Conservation (phyloP, 2,113 vertebrate species). For the Arizona elegans region DNA sequence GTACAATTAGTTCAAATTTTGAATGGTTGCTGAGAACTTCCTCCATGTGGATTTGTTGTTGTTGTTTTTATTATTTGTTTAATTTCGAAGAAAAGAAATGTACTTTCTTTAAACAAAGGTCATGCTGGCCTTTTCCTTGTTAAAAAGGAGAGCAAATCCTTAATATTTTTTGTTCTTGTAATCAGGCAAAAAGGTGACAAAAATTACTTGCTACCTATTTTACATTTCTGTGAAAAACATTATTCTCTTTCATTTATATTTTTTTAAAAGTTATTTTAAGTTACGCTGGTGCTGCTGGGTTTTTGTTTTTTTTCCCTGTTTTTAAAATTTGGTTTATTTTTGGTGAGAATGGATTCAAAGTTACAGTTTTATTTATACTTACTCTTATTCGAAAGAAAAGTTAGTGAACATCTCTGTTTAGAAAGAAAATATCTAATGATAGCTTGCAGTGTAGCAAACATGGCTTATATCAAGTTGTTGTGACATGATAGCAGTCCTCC, state of each 20-base stretch:
- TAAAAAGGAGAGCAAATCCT: not conserved
- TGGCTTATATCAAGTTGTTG: not conserved
- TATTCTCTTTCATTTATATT: not conserved
- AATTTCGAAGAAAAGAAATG: not conserved
- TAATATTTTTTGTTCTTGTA: not conserved
- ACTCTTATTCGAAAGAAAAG: not conserved
- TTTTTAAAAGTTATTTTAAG: too few species aligned
- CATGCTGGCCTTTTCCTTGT: too few species aligned
- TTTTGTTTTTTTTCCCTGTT: not conserved
- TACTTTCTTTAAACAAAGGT: too few species aligned
- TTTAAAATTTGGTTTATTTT: not conserved
- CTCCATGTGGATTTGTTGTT: too few species aligned
- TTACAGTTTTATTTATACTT: slow-evolving; percentile 6
- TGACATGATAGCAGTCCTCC: not conserved
- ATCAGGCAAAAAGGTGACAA: not conserved
- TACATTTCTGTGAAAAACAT: not conserved
- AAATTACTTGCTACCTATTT: too few species aligned
- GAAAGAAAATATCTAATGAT: slow-evolving; percentile 3
- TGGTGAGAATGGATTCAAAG: not conserved
- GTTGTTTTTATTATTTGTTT: not conserved
- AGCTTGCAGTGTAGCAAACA: not conserved
- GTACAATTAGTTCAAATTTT: too few species aligned
- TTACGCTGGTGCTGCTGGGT: too few species aligned
- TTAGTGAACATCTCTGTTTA: not conserved
- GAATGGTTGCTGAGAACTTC: too few species aligned